These are phyloP conservation scores for Stegostoma tigrinum DNA, from an alignment of 2,113 vertebrate genomes.

Conservation along the genomic window DNA sequence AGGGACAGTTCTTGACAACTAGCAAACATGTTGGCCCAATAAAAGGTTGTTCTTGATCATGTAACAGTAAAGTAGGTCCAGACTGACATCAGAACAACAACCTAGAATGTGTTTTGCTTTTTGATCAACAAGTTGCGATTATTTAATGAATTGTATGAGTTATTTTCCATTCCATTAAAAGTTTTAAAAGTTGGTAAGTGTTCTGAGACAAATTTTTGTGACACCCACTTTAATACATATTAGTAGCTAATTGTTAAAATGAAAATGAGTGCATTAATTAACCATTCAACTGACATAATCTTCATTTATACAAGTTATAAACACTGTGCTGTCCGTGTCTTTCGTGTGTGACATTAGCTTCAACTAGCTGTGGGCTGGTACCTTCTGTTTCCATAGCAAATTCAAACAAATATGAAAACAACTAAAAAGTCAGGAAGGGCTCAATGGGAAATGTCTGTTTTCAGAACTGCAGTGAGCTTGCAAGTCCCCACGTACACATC, in stretches of 20 bases:
- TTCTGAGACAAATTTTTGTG: not conserved
- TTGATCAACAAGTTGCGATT: not conserved
- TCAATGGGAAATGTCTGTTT: slow-evolving; percentile 56
- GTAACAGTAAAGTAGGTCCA: not conserved
- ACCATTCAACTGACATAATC: not conserved
- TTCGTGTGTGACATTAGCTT: slow-evolving; percentile 54
- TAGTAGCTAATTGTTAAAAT: too few species aligned
- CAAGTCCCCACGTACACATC: not conserved
- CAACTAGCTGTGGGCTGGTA: slow-evolving; percentile 56
- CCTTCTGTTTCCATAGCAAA: slow-evolving; percentile 47
- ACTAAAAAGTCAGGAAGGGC: slow-evolving; percentile 56
- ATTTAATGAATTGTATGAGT: not conserved
- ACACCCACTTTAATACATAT: not conserved
- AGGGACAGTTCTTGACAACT: not conserved
- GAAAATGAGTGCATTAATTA: not conserved
- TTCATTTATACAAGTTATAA: slow-evolving; percentile 55
- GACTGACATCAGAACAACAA: not conserved
- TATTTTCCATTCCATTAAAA: not conserved
- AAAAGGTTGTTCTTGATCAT: not conserved
- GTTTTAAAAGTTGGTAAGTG: not conserved
- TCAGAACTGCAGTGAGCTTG: slow-evolving; percentile 49
- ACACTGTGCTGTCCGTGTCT: slow-evolving; percentile 54
- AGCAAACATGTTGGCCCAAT: not conserved
- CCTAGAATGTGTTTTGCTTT: not conserved
- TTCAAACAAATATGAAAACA: slow-evolving; percentile 62